Evolutionary conservation across 2,113 vertebrate species (phyloP).

Genomic region (Geococcyx californianus): DNA sequence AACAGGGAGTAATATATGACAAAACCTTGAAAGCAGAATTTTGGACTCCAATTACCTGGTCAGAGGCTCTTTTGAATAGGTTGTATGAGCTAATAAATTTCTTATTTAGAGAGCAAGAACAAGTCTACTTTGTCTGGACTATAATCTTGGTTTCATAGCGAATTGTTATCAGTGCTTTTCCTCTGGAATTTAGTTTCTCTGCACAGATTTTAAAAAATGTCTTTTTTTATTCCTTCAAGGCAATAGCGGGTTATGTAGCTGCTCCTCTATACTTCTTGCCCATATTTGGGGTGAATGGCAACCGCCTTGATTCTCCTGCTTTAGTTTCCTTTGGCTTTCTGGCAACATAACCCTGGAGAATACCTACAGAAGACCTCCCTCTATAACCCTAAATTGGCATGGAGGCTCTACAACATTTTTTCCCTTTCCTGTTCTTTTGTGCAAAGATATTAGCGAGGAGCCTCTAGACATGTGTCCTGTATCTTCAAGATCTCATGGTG

Average conservation of each 20-base stretch:
- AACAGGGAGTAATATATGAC: constrained; percentile 44
- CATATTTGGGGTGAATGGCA: not conserved
- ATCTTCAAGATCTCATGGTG: not conserved
- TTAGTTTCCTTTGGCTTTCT: not conserved
- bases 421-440: not conserved
- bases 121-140: constrained; percentile 14
- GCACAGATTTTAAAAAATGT: constrained; percentile 2
- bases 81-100: constrained; percentile 3
- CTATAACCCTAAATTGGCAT: not conserved
- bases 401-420: not conserved
- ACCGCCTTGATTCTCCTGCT: not conserved
- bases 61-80: not conserved
- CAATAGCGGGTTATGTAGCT: not conserved
- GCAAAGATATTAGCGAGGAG: not conserved
- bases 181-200: constrained; percentile 15
- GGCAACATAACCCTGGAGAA: not conserved
- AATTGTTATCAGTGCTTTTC: constrained; percentile 12
- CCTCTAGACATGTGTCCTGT: not conserved
- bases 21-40: constrained; percentile 54
- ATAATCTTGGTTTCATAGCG: constrained; percentile 11
- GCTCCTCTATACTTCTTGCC: not conserved
- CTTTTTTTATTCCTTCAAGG: not conserved
- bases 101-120: not conserved
- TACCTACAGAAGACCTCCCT: not conserved
- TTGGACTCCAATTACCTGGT: constrained; percentile 49